Conservation (phyloP, 2,797 vertebrate species). For the Periparus ater region DNA sequence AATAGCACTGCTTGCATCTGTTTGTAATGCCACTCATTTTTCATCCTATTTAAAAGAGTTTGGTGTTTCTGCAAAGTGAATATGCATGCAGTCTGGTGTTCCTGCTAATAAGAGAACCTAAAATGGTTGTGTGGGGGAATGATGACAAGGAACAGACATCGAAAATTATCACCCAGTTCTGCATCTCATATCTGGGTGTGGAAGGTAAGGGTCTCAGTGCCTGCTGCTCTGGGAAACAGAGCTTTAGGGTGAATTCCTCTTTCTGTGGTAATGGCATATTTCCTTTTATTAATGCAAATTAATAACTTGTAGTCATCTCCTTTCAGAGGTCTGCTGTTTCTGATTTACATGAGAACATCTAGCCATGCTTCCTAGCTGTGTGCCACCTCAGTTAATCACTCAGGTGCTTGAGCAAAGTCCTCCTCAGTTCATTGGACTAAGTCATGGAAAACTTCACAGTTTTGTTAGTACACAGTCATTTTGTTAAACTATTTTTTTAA, state of each 20-base stretch:
- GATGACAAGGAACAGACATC: background rate
- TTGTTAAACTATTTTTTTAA: background rate
- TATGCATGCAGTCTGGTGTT: background rate
- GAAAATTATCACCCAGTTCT: background rate
- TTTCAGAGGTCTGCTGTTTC: background rate
- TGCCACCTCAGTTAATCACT: background rate
- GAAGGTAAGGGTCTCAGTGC: accelerated
- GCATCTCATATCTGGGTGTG: accelerated
- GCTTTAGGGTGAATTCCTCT: background rate
- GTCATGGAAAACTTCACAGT: background rate
- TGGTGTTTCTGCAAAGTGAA: background rate
- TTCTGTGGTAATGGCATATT: background rate
- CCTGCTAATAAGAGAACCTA: background rate
- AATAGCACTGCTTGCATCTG: background rate
- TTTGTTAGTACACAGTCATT: background rate
- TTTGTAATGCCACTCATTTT: background rate
- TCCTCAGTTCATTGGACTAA: background rate
- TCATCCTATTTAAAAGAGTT: background rate
- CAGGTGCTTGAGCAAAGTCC: background rate
- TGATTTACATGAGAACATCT: background rate
- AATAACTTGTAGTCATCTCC: background rate
- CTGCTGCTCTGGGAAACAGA: background rate
- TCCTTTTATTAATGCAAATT: background rate
- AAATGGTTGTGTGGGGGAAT: background rate
- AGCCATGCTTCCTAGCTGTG: background rate